Base-by-base conservation (phyloP, 2,797 vertebrate genomes). In the Syngnathus acus region DNA sequence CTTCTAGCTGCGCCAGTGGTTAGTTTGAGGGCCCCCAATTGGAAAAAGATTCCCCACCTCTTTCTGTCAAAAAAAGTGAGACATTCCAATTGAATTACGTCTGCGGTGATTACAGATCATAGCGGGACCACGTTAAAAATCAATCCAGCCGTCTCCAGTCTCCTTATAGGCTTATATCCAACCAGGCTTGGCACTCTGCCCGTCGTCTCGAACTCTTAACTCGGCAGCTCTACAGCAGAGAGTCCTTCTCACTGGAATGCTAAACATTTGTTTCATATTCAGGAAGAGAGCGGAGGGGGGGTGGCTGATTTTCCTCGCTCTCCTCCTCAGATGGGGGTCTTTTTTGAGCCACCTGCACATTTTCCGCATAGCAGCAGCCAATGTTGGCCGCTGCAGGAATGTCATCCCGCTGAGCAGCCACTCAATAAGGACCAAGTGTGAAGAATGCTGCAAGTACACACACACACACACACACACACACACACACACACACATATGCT, bases 231-330 rank as follows among this genome's bases (percentile, higher is more conserved):
- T 84, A 85, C 82, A 82, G 83, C 83, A 78, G 78, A 79, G 84
- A 78, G 84, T 84, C 65, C 73, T 53, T 70, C 75, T 73, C 74
- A 48, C 58, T 72, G 88, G 89, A 91, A 91, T 91, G 80, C 81
- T 76, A 89, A 87, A 86, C 82, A 89, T 89, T 87, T 82, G 75
- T 85, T 85, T 90, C 82, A 87, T 85, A 87, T 82, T 80, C 74
- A 84, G 79, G 74, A 79, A 79, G 64, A 59, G 67, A 75, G 17
- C 32, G 78, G 74, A 66, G 68, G 68, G 9, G 51, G 65, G 66
- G 68, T 67, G 70, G 68, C 78, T 79, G 80, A 83, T 84, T 86
- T 82, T 75, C 75, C 74, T 78, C 73, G 72, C 62, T 78, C 81
- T 77, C 72, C 69, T 79, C 75, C 73, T 75, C 65, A 51, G 65